Percentiles rank a stretch among this genome's conserved stretches.
These are phyloP conservation scores for Galleria mellonella DNA, from an alignment of 1,140 invertebrate genomes.

Conservation along the genomic window DNA sequence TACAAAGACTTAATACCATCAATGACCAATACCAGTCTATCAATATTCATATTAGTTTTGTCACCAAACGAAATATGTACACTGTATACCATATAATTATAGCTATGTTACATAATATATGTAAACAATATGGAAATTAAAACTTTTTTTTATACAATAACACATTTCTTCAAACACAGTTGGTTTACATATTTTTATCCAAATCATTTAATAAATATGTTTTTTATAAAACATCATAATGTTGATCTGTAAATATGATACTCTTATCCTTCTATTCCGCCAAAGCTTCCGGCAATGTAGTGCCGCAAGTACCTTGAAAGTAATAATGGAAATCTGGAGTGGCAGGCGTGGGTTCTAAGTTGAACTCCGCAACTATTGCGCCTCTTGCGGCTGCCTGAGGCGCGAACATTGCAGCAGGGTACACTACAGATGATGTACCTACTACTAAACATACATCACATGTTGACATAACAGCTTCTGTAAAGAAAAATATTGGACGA, in stretches of 20 bases:
- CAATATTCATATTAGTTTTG: no score
- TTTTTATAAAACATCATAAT: no score
- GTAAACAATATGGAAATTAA: no score
- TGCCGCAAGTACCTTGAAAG: slow-evolving; percentile 85
- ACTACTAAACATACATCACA: slow-evolving; percentile 92
- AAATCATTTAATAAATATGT: no score
- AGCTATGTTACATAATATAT: not conserved
- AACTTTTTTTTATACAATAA: no score
- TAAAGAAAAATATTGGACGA: slow-evolving; percentile 19
- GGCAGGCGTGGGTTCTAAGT: slow-evolving; percentile 86
- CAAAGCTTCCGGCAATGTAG: slow-evolving; percentile 81
- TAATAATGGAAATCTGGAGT: slow-evolving; percentile 83
- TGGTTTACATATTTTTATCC: no score
- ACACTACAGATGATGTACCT: slow-evolving; percentile 91
- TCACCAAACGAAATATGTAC: no score
- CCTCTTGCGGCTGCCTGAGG: slow-evolving; percentile 84
- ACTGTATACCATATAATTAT: no score
- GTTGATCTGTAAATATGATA: no score
- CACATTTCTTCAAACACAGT: no score
- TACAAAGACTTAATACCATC: no score
- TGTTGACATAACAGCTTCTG: slow-evolving; percentile 78
- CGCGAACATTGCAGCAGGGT: slow-evolving; percentile 95
- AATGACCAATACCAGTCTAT: no score
- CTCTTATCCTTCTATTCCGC: not conserved
- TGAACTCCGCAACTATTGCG: slow-evolving; percentile 92